phyloP scores from a whole-genome alignment of 2,113 vertebrate genomes.

The Ptyas mucosa region DNA sequence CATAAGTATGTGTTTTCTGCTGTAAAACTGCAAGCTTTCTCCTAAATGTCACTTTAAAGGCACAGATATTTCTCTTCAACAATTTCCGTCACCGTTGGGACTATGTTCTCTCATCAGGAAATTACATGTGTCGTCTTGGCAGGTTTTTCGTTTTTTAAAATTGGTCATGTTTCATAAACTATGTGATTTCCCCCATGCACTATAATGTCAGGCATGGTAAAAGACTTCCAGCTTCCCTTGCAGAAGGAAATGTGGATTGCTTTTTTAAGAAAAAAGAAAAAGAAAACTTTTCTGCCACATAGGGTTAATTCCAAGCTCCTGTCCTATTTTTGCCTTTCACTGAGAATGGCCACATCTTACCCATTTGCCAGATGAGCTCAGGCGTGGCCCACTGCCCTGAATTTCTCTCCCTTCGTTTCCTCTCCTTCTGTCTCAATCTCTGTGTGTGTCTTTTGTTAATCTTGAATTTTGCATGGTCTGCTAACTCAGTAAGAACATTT shows the following conservation, averaged over 20 bases:
- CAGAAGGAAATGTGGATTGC: background rate
- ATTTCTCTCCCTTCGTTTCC: background rate
- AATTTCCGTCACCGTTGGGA: background rate
- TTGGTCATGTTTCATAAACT: background rate
- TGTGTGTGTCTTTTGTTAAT: background rate
- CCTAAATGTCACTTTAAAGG: background rate
- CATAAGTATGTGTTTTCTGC: background rate
- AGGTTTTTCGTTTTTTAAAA: background rate
- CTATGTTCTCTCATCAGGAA: background rate
- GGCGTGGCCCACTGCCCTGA: background rate
- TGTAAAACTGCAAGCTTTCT: background rate
- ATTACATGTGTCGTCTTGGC: background rate
- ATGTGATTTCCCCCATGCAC: background rate
- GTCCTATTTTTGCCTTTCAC: background rate
- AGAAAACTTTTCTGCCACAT: background rate
- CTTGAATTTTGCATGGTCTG: constrained; percentile 62
- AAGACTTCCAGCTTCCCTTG: background rate
- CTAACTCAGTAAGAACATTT: constrained; percentile 64
- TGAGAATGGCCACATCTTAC: background rate
- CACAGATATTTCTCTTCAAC: background rate
- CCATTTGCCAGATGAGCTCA: background rate
- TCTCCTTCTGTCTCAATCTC: background rate
- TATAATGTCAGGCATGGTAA: background rate
- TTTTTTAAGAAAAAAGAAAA: background rate
- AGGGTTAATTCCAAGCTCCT: background rate